Percentiles rank a stretch among this genome's conserved stretches.
Evolutionary conservation across 2,113 vertebrate species (phyloP).

Genomic region (Nyctibius bracteatus): DNA sequence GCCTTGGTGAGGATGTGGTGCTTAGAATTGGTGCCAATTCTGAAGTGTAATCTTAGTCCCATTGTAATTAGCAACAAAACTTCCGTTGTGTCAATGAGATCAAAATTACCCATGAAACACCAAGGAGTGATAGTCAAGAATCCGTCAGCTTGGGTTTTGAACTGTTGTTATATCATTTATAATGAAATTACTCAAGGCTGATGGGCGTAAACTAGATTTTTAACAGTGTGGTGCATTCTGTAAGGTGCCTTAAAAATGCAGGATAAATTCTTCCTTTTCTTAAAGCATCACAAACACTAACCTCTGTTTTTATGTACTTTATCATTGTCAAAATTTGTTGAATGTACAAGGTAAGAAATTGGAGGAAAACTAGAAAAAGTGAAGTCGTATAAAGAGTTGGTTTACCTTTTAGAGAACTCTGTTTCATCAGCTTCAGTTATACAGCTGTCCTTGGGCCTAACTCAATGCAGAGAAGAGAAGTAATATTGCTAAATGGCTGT

Average conservation of each 20-base stretch:
- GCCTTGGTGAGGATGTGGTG: accelerated
- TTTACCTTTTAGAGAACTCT: not conserved
- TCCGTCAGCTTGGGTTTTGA: not conserved
- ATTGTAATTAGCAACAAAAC: not conserved
- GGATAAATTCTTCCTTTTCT: not conserved
- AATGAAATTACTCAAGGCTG: not conserved
- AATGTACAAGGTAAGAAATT: not conserved
- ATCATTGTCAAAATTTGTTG: not conserved
- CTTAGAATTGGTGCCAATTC: not conserved
- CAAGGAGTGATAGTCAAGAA: not conserved
- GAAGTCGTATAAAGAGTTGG: not conserved
- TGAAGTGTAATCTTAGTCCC: not conserved
- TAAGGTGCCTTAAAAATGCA: not conserved
- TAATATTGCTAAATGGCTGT: not conserved
- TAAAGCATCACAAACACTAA: not conserved
- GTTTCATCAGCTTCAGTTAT: not conserved
- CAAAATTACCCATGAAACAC: not conserved
- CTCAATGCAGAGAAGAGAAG: not conserved
- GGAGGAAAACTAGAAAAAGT: not conserved
- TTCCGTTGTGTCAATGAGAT: not conserved
- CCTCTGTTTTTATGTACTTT: not conserved
- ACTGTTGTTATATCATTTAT: not conserved
- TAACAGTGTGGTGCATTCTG: not conserved
- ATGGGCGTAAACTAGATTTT: not conserved
- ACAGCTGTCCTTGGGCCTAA: not conserved